Percentiles rank a stretch among this genome's conserved stretches.
Conservation (phyloP, 2,797 vertebrate species). For the Falco peregrinus region DNA sequence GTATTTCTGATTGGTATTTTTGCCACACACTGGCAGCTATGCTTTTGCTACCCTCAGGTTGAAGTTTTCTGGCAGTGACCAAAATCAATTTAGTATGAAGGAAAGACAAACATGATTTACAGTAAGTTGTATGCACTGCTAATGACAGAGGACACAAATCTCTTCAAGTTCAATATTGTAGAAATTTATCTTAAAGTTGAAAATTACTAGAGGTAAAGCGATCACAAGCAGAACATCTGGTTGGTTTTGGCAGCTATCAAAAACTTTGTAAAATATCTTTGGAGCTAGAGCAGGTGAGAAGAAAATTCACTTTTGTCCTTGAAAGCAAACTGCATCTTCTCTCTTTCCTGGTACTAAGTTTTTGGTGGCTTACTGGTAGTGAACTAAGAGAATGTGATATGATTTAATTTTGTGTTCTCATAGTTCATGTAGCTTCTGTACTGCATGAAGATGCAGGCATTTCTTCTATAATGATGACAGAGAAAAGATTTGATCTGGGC, state of each 20-base stretch:
- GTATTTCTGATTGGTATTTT: neutral
- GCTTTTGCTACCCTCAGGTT: neutral
- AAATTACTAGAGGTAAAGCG: neutral
- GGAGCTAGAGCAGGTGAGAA: neutral
- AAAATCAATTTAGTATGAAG: neutral
- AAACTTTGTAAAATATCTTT: neutral
- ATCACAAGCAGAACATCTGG: neutral
- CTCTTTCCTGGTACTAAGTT: neutral
- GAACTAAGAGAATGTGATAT: neutral
- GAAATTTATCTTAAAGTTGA: neutral
- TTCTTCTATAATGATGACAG: neutral
- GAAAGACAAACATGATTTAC: neutral
- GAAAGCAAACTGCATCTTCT: neutral
- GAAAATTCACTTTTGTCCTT: neutral
- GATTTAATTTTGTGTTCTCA: neutral
- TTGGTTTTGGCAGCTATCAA: neutral
- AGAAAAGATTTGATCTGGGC: neutral
- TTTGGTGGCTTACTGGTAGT: neutral
- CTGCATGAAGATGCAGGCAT: neutral
- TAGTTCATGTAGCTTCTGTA: neutral
- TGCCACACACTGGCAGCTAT: rapidly evolving
- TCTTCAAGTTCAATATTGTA: neutral
- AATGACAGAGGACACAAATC: neutral
- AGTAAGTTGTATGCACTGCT: neutral
- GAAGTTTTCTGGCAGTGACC: neutral